Conservation (phyloP, 1,140 invertebrate genomes). For the Eciton burchellii region DNA sequence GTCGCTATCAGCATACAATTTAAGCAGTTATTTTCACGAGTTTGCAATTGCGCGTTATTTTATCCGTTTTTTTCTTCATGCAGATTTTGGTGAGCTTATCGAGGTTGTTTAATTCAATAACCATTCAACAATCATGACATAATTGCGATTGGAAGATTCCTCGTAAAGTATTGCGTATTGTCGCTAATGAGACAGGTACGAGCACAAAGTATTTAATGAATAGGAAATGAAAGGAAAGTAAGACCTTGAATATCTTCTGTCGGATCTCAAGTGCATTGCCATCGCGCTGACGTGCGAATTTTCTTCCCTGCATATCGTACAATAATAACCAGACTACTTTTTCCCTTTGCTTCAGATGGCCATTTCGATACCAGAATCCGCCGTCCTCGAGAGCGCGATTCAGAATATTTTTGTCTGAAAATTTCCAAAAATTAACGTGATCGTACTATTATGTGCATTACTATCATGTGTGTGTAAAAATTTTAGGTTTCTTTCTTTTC, state of each 20-base stretch:
- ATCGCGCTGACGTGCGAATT: constrained; percentile 84
- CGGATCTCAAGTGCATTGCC: constrained; percentile 78
- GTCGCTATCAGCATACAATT: not conserved
- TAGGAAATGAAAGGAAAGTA: not conserved
- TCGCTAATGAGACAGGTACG: too few species aligned
- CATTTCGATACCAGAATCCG: constrained; percentile 87
- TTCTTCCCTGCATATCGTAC: constrained; percentile 88
- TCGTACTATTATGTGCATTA: not conserved
- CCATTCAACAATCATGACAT: too few species aligned
- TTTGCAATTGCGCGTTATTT: too few species aligned
- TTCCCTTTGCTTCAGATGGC: constrained; percentile 80
- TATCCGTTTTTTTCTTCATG: too few species aligned
- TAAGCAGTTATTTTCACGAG: not conserved
- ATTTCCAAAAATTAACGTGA: not conserved
- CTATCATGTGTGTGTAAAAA: too few species aligned
- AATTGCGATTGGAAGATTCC: too few species aligned
- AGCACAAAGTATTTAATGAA: not conserved
- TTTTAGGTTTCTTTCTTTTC: too few species aligned
- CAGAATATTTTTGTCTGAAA: constrained; percentile 89
- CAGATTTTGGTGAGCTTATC: too few species aligned
- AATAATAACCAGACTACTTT: constrained; percentile 87
- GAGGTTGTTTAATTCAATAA: too few species aligned
- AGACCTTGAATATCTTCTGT: constrained; percentile 76
- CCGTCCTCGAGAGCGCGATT: constrained; percentile 88
- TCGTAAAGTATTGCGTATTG: too few species aligned